These are phyloP conservation scores for Apodemus speciosus DNA, from an alignment of 2,113 vertebrate genomes.

Conservation along the genomic window DNA sequence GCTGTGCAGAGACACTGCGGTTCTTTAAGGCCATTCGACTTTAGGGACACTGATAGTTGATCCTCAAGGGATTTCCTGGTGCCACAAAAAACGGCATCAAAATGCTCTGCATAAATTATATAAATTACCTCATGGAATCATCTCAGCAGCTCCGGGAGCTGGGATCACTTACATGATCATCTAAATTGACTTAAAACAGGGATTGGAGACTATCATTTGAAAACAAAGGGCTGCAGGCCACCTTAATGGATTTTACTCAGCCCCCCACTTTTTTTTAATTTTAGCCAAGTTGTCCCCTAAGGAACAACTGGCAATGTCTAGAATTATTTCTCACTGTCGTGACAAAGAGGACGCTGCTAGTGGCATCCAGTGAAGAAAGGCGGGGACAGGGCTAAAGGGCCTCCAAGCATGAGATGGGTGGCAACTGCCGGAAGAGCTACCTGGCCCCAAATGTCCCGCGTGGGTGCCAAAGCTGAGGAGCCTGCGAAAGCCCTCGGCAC, in stretches of 20 bases:
- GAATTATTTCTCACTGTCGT: background rate
- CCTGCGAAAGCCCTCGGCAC: too few relatives aligned
- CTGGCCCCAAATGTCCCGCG: background rate
- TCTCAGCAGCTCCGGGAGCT: background rate
- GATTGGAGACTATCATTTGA: constrained; percentile 13
- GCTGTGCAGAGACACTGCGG: background rate
- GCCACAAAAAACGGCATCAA: background rate
- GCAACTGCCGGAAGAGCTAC: background rate
- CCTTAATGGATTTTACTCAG: background rate
- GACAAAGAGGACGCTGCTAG: background rate
- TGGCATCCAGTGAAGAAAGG: background rate
- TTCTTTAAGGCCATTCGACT: background rate
- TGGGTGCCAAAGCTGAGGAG: too few relatives aligned
- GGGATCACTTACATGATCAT: background rate
- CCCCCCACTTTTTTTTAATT: background rate
- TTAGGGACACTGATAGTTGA: background rate
- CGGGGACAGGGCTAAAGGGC: background rate
- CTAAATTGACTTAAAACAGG: constrained; percentile 54
- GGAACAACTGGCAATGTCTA: background rate
- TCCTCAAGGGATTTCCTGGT: background rate
- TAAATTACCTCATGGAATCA: background rate
- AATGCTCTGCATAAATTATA: background rate
- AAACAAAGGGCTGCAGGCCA: constrained; percentile 1
- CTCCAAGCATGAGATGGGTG: background rate
- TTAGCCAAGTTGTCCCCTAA: background rate